Percentiles rank a stretch among this genome's conserved stretches.
phyloP scores from a whole-genome alignment of 2,797 vertebrate species.

The Oreonectes daqikongensis region DNA sequence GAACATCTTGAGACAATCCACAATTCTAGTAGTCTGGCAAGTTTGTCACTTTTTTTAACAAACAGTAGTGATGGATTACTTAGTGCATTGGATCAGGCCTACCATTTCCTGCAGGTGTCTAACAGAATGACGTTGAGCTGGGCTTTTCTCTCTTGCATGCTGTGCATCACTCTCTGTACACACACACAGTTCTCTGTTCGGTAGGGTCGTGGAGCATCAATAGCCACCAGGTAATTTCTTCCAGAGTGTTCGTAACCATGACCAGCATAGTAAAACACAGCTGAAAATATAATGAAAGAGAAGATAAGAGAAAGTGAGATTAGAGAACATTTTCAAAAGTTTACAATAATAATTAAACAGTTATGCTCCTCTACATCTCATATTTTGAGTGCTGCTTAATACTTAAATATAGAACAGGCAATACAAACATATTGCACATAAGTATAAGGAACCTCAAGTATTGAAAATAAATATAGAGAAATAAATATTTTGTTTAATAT shows the following conservation, averaged over 20 bases:
- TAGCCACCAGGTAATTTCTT: constrained; percentile 87
- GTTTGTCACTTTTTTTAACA: too few relatives aligned
- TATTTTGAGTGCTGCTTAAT: background rate
- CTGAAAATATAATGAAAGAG: constrained; percentile 62
- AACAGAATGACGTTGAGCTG: constrained; percentile 84
- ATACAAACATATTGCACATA: too few relatives aligned
- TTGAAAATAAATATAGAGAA: too few relatives aligned
- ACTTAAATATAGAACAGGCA: background rate
- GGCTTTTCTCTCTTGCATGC: constrained; percentile 81
- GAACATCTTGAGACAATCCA: background rate
- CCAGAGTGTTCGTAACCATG: constrained; percentile 85
- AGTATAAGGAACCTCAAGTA: too few relatives aligned
- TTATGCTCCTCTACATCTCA: background rate
- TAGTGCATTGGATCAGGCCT: constrained; percentile 32
- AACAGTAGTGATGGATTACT: background rate
- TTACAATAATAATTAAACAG: background rate
- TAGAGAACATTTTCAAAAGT: background rate
- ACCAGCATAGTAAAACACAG: constrained; percentile 89
- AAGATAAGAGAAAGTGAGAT: background rate
- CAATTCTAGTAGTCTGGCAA: too few relatives aligned
- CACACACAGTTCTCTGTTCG: constrained; percentile 84
- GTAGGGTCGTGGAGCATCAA: constrained; percentile 87
- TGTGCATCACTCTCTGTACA: constrained; percentile 83
- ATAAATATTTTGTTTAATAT: too few relatives aligned
- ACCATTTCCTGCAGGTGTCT: constrained; percentile 92